phyloP scores from a whole-genome alignment of 2,888 invertebrate species.

The Caenorhabditis panamensis region DNA sequence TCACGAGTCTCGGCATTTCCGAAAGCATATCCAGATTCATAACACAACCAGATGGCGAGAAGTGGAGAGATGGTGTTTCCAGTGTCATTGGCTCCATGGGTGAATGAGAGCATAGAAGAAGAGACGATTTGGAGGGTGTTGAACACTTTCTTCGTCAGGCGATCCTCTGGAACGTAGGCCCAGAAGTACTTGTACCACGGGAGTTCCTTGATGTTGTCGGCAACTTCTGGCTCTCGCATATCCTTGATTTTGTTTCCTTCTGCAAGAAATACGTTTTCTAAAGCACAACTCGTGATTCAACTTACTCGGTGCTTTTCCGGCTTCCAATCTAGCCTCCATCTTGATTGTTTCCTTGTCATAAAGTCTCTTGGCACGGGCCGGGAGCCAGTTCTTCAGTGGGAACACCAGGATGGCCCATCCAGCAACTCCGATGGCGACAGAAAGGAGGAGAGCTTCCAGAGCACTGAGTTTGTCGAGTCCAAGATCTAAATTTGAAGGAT shows the following conservation, averaged over 20 bases:
- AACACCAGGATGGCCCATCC: conserved; percentile 64
- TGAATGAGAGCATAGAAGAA: conserved; percentile 96
- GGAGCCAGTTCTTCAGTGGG: conserved; percentile 66
- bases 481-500: conserved; percentile 60
- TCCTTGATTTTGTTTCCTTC: conserved; percentile 61
- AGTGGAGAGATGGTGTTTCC: conserved; percentile 77
- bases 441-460: conserved; percentile 64
- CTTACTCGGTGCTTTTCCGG: conserved; percentile 61
- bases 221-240: conserved; percentile 64
- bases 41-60: conserved; percentile 72
- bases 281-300: not conserved
- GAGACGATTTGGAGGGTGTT: conserved; percentile 93
- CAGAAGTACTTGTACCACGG: conserved; percentile 72
- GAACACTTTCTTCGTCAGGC: conserved; percentile 71
- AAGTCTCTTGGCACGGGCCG: conserved; percentile 60
- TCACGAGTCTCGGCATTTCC: conserved; percentile 70
- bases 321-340: conserved; percentile 58
- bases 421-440: conserved; percentile 57
- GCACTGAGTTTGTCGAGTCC: conserved; percentile 67
- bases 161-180: conserved; percentile 68
- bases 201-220: conserved; percentile 61
- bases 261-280: conserved; percentile 22
- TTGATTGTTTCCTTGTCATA: conserved; percentile 61
- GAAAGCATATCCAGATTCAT: conserved; percentile 72
- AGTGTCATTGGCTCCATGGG: conserved; percentile 91